These are phyloP conservation scores for Drosophila teissieri DNA, from an alignment of 1,140 invertebrate genomes.

Conservation along the genomic window DNA sequence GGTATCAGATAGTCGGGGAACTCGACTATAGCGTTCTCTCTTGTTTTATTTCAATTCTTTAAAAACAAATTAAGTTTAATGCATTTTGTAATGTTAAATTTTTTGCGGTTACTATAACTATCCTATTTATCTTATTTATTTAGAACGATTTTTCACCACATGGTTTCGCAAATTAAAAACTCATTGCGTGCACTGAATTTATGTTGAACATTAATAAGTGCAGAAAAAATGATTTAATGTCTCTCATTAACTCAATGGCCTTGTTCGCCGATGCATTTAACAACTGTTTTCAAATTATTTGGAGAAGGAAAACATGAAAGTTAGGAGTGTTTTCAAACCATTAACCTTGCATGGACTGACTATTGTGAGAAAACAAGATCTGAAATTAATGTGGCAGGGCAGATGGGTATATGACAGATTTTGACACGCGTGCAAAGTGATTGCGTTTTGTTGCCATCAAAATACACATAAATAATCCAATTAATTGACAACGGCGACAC, in stretches of 20 bases:
- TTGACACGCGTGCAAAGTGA: slow-evolving; percentile 43
- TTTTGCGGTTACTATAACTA: neutral
- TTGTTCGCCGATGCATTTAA: slow-evolving; percentile 33
- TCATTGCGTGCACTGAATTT: slow-evolving; percentile 6
- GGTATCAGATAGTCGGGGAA: no score
- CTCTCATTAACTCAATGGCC: slow-evolving; percentile 40
- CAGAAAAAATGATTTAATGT: slow-evolving; percentile 32
- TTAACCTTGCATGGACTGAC: neutral
- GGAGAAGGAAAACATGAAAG: slow-evolving; percentile 1
- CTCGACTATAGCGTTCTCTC: no score
- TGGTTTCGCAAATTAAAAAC: slow-evolving; percentile 8
- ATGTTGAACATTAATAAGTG: slow-evolving; percentile 15
- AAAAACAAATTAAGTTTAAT: neutral
- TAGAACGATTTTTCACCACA: neutral
- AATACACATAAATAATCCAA: slow-evolving; percentile 78
- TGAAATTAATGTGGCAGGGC: slow-evolving; percentile 5
- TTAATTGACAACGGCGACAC: slow-evolving; percentile 73
- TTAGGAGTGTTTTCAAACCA: neutral
- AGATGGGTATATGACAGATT: slow-evolving; percentile 5
- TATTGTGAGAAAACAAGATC: slow-evolving; percentile 1
- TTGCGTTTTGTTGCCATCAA: slow-evolving; percentile 64
- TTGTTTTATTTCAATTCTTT: no score
- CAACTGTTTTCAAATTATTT: slow-evolving; percentile 19
- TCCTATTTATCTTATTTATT: neutral
- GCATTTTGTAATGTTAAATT: neutral